A percentile compares a stretch with the other conserved stretches of the same genome.
Evolutionary conservation across 2,113 vertebrate genomes (phyloP).

Genomic region (Ictalurus furcatus): DNA sequence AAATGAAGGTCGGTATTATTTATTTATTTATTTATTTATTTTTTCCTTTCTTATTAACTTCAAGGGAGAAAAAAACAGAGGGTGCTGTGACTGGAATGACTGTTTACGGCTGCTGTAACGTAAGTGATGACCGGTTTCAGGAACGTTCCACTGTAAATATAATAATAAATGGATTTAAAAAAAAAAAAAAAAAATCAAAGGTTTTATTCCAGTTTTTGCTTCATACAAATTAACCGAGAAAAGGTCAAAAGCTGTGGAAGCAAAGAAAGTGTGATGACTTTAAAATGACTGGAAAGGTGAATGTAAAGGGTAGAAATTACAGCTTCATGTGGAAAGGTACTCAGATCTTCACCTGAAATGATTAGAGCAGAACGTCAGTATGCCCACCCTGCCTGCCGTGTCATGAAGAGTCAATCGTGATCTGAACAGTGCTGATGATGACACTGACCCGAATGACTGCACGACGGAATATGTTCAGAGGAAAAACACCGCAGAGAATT

Average conservation of each 20-base stretch:
- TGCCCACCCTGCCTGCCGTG: neutral
- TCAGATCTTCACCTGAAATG: neutral
- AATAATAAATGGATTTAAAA: neutral
- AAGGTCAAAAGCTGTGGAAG: neutral
- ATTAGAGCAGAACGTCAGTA: neutral
- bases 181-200: neutral
- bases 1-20: neutral
- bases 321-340: neutral
- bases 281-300: neutral
- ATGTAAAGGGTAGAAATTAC: neutral
- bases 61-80: too few relatives aligned
- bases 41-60: neutral
- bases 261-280: neutral
- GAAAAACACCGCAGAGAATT: neutral
- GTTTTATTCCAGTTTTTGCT: neutral
- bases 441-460: neutral
- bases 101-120: neutral
- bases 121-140: neutral
- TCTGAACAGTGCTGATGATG: constrained; percentile 8
- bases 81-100: neutral
- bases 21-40: too few relatives aligned
- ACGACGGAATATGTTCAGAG: neutral
- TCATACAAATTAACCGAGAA: neutral
- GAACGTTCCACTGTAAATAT: neutral
- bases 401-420: neutral